Conservation (phyloP, 92 coral and sea anemone species). For the Parazoanthus atlanticus region DNA sequence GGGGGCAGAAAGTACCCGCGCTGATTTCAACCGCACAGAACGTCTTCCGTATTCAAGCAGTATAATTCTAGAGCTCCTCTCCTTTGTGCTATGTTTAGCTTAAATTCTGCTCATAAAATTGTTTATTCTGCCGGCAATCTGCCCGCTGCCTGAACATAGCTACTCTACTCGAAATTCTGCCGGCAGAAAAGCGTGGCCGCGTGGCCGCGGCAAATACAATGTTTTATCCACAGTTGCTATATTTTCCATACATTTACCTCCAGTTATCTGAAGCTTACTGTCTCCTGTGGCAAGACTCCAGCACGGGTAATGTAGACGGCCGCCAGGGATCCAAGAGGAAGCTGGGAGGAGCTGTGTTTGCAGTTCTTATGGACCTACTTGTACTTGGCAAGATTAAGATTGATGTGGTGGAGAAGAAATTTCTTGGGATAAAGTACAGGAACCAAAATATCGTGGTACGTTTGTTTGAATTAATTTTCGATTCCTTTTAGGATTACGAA, state of each 20-base stretch:
- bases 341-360: constrained; percentile 65
- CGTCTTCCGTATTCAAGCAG: too few species aligned
- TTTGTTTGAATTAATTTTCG: not conserved
- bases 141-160: too few species aligned
- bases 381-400: constrained; percentile 64
- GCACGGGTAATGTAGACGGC: constrained; percentile 65
- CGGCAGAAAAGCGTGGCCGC: not conserved
- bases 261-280: constrained; percentile 76
- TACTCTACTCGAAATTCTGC: not conserved
- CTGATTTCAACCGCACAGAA: too few species aligned
- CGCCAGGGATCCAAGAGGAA: constrained; percentile 60
- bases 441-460: constrained; percentile 48
- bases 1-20: too few species aligned
- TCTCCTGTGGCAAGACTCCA: constrained; percentile 69
- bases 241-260: not conserved
- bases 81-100: too few species aligned
- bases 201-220: not conserved
- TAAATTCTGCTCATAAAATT: too few species aligned
- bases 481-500: too few species aligned
- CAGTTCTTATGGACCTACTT: constrained; percentile 62
- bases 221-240: not conserved
- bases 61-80: too few species aligned
- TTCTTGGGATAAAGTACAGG: constrained; percentile 47
- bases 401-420: constrained; percentile 54
- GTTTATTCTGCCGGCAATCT: too few species aligned